phyloP scores from a whole-genome alignment of 2,888 invertebrate species.

The Proisotoma minuta region DNA sequence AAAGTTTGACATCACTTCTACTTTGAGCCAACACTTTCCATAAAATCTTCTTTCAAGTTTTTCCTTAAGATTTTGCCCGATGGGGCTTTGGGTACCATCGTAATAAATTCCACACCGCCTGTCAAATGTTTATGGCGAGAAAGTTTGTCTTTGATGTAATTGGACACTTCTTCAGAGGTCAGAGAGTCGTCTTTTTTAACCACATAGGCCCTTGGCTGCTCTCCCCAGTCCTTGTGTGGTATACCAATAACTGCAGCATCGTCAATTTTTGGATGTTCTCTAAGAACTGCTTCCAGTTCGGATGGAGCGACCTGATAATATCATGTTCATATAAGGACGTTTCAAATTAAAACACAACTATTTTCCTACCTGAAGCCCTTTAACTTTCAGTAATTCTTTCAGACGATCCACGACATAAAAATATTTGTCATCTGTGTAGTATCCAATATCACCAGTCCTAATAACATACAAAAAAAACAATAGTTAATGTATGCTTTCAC shows the following conservation, averaged over 20 bases:
- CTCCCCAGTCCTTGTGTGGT: conserved; percentile 64
- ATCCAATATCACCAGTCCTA: conserved; percentile 75
- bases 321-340: not conserved
- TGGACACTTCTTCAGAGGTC: conserved; percentile 58
- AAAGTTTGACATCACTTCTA: too few species aligned
- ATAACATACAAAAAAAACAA: too few species aligned
- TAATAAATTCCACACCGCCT: conserved; percentile 66
- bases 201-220: conserved; percentile 71
- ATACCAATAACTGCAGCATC: conserved; percentile 82
- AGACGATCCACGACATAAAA: conserved; percentile 69
- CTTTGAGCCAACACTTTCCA: too few species aligned
- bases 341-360: not conserved
- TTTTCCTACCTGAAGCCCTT: conserved; percentile 68
- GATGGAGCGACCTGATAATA: conserved; percentile 82
- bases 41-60: conserved; percentile 53
- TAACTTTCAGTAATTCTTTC: conserved; percentile 59
- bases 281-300: conserved; percentile 71
- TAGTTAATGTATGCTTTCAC: too few species aligned
- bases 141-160: conserved; percentile 64
- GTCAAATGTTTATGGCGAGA: conserved; percentile 72
- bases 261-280: conserved; percentile 66
- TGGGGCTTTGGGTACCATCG: conserved; percentile 66
- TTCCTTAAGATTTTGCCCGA: conserved; percentile 73
- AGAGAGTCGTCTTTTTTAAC: conserved; percentile 53
- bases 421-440: conserved; percentile 68